These are phyloP conservation scores for Pogonophryne albipinna DNA, from an alignment of 2,797 vertebrate species.

Conservation along the genomic window DNA sequence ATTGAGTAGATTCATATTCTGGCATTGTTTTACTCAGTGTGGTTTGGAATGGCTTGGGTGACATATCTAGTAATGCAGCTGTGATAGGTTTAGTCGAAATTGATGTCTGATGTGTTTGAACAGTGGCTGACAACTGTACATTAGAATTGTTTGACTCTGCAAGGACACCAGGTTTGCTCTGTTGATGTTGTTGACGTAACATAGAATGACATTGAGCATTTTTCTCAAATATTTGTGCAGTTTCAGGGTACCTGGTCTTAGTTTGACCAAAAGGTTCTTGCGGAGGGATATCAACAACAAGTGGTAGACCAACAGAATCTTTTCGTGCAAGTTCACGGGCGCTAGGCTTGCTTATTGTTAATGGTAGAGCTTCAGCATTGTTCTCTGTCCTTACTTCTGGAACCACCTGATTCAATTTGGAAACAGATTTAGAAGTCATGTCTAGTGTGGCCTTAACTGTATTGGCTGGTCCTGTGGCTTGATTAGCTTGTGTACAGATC, in stretches of 20 bases:
- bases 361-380: constrained; percentile 60
- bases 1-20: constrained; percentile 32
- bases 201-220: constrained; percentile 22
- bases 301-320: constrained; percentile 67
- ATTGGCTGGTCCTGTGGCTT: constrained; percentile 65
- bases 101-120: constrained; percentile 34
- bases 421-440: constrained; percentile 59
- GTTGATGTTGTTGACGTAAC: constrained; percentile 37
- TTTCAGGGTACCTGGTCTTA: constrained; percentile 11
- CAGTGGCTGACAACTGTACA: constrained; percentile 12
- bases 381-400: constrained; percentile 7
- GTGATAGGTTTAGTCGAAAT: constrained; percentile 71
- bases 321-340: constrained; percentile 55
- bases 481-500: constrained; percentile 19
- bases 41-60: constrained; percentile 60
- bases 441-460: constrained; percentile 63
- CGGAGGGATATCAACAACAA: constrained; percentile 63
- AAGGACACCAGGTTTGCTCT: constrained; percentile 31
- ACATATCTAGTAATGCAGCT: constrained; percentile 79
- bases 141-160: constrained; percentile 22
- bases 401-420: constrained; percentile 26
- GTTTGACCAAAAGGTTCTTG: constrained; percentile 34
- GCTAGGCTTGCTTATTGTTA: constrained; percentile 65
- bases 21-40: constrained; percentile 8
- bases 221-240: constrained; percentile 25